phyloP scores from a whole-genome alignment of 2,797 vertebrate genomes.

The Acanthurus leucopareius region DNA sequence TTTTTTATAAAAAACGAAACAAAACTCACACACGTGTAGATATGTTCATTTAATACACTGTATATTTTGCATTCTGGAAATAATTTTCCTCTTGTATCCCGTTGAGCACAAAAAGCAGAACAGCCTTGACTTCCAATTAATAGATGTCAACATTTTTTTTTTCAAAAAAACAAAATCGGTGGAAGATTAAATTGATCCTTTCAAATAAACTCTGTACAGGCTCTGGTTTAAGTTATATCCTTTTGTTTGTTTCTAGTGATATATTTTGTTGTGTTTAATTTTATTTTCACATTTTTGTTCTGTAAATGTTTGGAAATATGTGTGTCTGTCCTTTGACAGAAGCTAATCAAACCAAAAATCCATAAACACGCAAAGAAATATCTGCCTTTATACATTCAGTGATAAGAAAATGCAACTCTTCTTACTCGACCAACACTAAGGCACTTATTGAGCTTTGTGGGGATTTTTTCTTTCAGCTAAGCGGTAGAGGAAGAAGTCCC shows the following conservation, averaged over 20 bases:
- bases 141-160: background rate
- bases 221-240: background rate
- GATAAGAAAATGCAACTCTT: constrained; percentile 1
- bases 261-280: background rate
- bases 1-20: too few species aligned
- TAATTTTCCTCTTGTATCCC: background rate
- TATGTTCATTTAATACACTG: too few species aligned
- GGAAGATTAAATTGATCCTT: background rate
- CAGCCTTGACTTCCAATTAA: too few species aligned
- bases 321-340: background rate
- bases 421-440: background rate
- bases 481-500: constrained; percentile 55
- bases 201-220: background rate
- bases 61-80: background rate
- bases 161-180: background rate
- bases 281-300: background rate
- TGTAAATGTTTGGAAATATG: background rate
- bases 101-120: too few species aligned
- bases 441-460: constrained; percentile 23
- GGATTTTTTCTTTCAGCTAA: constrained; percentile 8
- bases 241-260: background rate
- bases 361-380: background rate
- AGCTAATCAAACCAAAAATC: background rate
- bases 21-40: too few species aligned
- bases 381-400: background rate